phyloP scores from a whole-genome alignment of 2,113 vertebrate genomes.

The Cnemophilus loriae region DNA sequence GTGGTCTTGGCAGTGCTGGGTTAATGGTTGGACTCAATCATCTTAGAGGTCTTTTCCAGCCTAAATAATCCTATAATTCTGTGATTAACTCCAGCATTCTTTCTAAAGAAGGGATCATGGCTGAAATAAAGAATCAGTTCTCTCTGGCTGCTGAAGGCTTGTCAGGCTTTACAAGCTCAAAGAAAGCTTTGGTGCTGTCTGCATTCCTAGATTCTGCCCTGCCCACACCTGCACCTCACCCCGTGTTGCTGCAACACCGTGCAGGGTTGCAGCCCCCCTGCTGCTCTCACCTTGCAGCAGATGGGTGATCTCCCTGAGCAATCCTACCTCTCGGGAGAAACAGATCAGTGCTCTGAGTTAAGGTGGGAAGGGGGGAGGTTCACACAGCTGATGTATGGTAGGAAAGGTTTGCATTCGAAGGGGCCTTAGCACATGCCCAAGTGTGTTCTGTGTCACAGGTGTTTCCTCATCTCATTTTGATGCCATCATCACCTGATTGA shows the following conservation, averaged over 20 bases:
- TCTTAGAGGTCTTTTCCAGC: neutral
- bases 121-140: neutral
- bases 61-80: neutral
- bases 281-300: neutral
- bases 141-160: neutral
- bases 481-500: neutral
- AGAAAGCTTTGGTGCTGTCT: neutral
- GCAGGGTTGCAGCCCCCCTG: neutral
- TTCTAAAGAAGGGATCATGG: neutral
- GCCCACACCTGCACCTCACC: accelerated
- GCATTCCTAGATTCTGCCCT: accelerated
- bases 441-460: neutral
- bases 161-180: neutral
- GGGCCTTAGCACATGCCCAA: neutral
- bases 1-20: neutral
- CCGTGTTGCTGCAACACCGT: accelerated
- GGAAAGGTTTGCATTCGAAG: neutral
- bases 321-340: accelerated
- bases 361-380: no score
- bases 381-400: accelerated
- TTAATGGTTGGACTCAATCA: neutral
- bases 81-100: neutral
- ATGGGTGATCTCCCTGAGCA: accelerated
- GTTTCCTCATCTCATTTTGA: neutral
- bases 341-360: no score